These are phyloP conservation scores for Dasypogon diadema DNA, from an alignment of 2,888 invertebrate species.

Conservation along the genomic window DNA sequence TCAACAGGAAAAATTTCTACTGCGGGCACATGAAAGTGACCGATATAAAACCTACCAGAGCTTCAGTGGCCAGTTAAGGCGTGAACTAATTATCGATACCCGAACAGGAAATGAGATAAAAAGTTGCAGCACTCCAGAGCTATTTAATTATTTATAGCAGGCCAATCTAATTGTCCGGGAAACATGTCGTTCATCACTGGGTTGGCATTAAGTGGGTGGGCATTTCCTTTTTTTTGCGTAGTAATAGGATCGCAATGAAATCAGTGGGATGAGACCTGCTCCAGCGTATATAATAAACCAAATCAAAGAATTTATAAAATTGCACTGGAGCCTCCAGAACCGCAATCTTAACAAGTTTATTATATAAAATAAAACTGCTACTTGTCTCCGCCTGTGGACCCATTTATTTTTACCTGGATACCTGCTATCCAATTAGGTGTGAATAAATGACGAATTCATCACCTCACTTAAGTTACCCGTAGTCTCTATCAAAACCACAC, in stretches of 20 bases:
- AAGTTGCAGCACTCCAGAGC: background rate
- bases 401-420: background rate
- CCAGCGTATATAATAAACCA: too few species aligned
- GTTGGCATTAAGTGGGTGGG: background rate
- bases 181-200: background rate
- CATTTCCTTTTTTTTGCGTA: background rate
- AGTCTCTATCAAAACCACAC: background rate
- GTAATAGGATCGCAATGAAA: too few species aligned
- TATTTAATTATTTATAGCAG: background rate
- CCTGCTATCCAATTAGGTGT: background rate
- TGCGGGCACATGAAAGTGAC: too few species aligned
- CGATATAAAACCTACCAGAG: too few species aligned
- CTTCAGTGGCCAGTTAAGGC: background rate
- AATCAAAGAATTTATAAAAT: too few species aligned
- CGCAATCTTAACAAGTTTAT: background rate
- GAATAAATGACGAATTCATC: background rate
- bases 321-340: background rate
- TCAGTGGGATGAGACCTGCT: too few species aligned
- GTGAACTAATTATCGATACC: background rate
- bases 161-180: background rate
- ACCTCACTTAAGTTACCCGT: background rate
- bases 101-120: constrained; percentile 3
- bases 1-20: too few species aligned
- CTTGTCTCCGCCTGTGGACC: background rate
- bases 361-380: background rate